Percentiles rank a stretch among this genome's conserved stretches.
Conservation (phyloP, 2,113 vertebrate species). For the Rynchops niger region DNA sequence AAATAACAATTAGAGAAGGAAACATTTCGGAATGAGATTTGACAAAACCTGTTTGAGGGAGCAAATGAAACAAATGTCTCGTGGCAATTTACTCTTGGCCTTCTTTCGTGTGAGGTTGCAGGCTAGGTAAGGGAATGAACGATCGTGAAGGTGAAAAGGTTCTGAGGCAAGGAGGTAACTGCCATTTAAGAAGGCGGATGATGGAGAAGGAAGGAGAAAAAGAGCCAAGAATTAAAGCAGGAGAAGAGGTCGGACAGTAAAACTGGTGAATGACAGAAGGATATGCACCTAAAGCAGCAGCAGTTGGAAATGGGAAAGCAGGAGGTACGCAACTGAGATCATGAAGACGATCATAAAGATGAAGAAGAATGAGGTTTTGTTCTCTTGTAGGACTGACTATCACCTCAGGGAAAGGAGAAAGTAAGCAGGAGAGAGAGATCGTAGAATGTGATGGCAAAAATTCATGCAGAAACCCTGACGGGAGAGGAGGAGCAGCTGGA, state of each 20-base stretch:
- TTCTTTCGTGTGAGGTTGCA: accelerated
- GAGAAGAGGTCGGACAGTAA: background rate
- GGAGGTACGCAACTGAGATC: background rate
- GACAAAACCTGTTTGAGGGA: background rate
- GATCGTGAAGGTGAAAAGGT: background rate
- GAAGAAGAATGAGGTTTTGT: background rate
- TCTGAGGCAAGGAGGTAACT: background rate
- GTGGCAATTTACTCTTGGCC: background rate
- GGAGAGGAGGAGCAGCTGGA: background rate
- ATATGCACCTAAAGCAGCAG: background rate
- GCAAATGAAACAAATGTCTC: background rate
- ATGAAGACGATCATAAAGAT: background rate
- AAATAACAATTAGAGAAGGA: background rate
- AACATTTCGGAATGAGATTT: background rate
- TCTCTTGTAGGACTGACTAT: background rate
- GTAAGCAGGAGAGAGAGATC: background rate
- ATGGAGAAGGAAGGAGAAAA: background rate
- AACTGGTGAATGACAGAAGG: background rate
- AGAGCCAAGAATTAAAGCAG: background rate
- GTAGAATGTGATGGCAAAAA: background rate
- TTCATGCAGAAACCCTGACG: background rate
- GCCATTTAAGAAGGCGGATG: background rate
- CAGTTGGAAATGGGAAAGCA: background rate
- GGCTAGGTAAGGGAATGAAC: background rate
- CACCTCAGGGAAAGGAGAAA: background rate